Base-by-base conservation (phyloP, 37 sponge, comb jelly and placozoan genomes). In the Tethya wilhelma region DNA sequence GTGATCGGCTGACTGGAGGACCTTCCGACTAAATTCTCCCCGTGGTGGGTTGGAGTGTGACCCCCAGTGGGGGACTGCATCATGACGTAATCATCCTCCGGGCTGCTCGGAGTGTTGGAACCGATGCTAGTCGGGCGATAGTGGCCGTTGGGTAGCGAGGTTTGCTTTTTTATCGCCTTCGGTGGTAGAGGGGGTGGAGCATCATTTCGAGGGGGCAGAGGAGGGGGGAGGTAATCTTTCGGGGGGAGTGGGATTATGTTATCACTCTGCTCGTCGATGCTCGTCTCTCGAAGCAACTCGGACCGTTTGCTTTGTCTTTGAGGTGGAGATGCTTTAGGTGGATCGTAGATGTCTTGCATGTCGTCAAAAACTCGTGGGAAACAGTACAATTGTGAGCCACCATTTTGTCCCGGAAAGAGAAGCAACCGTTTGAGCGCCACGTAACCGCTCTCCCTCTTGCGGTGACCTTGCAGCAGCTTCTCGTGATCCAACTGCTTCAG, bases 401-500 rank as follows among this genome's bases (percentile, higher is more conserved):
- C 49, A 36, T 9, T 39, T 36, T 39, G 39, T 7, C 45, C 46
- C 17, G 30, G 45, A n/a, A 37, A 60, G 8, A 77, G 32, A 1
- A 87, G 40, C 7, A 87, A 57, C 39, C 81, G 44, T 64, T 87
- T 87, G 44, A 87, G 57, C 1, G 67, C 58, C 0, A 87, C 71
- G 38, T 87, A 87, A 33, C 76, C 76, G 69, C 75, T 87, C 68
- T 75, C 75, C 0, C 67, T 66, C 63, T 56, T 59, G 20, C 66
- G 56, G 36, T 75, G 63, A 0, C 69, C 81, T 2, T 57, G 46
- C 14, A 87, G 59, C 4, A 80, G 26, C 26, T 75, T 62, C 36
- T 44, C 36, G 29, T 28, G n/a, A 0, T 65, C 56, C 33, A 58
- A 40, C 4, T 75, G 59, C 38, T 44, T 32, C 36, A 87, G 58